Percentiles rank a stretch among this genome's conserved stretches.
Conservation (phyloP, 2,888 invertebrate genomes). For the Ischnus inquisitorius region DNA sequence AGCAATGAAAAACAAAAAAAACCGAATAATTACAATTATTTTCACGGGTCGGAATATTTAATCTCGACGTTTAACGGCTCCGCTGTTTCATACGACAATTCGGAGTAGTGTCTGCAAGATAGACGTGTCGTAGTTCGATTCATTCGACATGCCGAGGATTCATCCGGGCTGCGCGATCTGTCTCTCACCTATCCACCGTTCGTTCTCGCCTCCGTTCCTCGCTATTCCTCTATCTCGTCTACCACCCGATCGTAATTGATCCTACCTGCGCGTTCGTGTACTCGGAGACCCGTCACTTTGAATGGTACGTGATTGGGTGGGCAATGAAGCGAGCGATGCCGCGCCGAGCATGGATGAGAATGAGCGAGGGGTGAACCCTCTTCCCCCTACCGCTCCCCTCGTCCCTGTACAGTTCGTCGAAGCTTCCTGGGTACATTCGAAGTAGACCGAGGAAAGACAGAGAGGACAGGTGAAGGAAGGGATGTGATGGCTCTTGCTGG, state of each 20-base stretch:
- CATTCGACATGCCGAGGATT: constrained; percentile 54
- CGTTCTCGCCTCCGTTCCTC: constrained; percentile 54
- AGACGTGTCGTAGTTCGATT: constrained; percentile 61
- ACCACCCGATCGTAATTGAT: constrained; percentile 77
- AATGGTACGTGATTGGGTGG: constrained; percentile 81
- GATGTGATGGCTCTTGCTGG: constrained; percentile 44
- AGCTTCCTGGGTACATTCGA: constrained; percentile 17
- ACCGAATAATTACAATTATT: too few species aligned
- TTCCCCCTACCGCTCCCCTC: too few species aligned
- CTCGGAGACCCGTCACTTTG: constrained; percentile 78
- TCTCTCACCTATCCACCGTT: constrained; percentile 63
- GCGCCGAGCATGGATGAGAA: constrained; percentile 46
- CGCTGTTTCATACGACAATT: constrained; percentile 19
- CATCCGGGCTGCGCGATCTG: constrained; percentile 58
- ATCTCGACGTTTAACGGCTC: too few species aligned
- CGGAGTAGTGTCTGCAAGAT: constrained; percentile 52
- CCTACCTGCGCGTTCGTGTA: constrained; percentile 73
- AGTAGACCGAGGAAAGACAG: constrained; percentile 31
- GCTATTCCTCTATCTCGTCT: constrained; percentile 5
- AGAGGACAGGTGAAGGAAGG: constrained; percentile 44
- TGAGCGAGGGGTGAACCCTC: constrained; percentile 55
- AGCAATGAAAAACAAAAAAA: too few species aligned
- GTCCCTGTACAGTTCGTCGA: neutral
- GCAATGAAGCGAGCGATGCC: constrained; percentile 77
- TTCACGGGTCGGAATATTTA: too few species aligned